Conservation (phyloP, 2,797 vertebrate species). For the Pyrocephalus nanus region DNA sequence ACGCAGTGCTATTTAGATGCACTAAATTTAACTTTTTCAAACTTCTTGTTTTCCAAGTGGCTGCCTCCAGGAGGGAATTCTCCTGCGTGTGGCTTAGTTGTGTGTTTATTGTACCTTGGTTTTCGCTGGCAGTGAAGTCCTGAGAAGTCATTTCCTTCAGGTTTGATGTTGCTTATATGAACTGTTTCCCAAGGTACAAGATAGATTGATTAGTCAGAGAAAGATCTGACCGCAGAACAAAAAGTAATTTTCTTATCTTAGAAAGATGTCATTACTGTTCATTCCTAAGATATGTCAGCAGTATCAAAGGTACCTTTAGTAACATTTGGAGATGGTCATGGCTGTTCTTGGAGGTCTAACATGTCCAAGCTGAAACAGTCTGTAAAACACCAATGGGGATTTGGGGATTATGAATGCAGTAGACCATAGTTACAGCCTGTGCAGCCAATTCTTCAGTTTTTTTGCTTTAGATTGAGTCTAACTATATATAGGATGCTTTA, state of each 20-base stretch:
- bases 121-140: background rate
- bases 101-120: background rate
- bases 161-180: constrained; percentile 17
- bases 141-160: constrained; percentile 10
- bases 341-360: background rate
- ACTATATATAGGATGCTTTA: background rate
- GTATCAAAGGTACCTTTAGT: background rate
- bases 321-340: background rate
- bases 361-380: background rate
- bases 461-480: background rate
- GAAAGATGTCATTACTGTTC: constrained; percentile 17
- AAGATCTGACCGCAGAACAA: background rate
- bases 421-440: background rate
- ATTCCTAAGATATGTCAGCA: constrained; percentile 21
- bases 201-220: constrained; percentile 14
- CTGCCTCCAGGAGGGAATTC: background rate
- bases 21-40: background rate
- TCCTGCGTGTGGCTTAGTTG: background rate
- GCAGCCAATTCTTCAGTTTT: background rate
- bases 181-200: background rate
- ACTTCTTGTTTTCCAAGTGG: background rate
- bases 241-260: constrained; percentile 43
- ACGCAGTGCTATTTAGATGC: background rate
- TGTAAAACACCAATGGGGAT: background rate
- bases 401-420: background rate